phyloP scores from a whole-genome alignment of 2,888 invertebrate species.

The Ennomos fuscantarius region DNA sequence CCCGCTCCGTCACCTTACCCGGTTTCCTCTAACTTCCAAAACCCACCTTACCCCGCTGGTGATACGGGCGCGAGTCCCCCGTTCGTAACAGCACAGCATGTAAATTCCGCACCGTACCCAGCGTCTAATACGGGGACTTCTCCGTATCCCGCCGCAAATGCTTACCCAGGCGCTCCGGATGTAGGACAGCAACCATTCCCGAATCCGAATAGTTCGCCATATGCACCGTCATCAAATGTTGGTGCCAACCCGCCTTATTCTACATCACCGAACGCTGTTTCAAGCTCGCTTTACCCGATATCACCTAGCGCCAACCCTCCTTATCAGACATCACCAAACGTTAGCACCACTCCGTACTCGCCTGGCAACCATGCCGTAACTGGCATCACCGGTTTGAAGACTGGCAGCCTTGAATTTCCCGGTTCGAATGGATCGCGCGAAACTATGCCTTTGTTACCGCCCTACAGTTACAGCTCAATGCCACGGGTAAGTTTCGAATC shows the following conservation, averaged over 20 bases:
- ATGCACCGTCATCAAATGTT: not conserved
- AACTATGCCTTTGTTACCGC: constrained; percentile 51
- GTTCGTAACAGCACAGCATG: constrained; percentile 25
- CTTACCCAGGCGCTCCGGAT: constrained; percentile 4
- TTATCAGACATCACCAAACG: constrained; percentile 6
- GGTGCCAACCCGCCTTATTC: constrained; percentile 14
- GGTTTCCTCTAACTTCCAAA: constrained; percentile 4
- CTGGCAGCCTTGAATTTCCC: constrained; percentile 54
- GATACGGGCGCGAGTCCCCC: constrained; percentile 25
- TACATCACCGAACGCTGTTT: not conserved
- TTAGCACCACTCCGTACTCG: constrained; percentile 2
- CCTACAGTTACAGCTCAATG: constrained; percentile 41
- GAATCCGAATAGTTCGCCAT: not conserved
- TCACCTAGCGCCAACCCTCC: not conserved
- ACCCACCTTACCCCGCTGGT: constrained; percentile 41
- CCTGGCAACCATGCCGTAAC: constrained; percentile 26
- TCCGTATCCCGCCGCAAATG: not conserved
- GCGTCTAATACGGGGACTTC: not conserved
- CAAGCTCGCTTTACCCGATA: not conserved
- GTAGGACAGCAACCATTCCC: not conserved
- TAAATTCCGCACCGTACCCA: constrained; percentile 17
- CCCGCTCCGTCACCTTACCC: constrained; percentile 11
- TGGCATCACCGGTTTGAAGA: constrained; percentile 40
- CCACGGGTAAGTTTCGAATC: constrained; percentile 49
- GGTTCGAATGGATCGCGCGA: constrained; percentile 26